phyloP scores from a whole-genome alignment of 2,888 invertebrate species.

The Phyllotreta striolata region DNA sequence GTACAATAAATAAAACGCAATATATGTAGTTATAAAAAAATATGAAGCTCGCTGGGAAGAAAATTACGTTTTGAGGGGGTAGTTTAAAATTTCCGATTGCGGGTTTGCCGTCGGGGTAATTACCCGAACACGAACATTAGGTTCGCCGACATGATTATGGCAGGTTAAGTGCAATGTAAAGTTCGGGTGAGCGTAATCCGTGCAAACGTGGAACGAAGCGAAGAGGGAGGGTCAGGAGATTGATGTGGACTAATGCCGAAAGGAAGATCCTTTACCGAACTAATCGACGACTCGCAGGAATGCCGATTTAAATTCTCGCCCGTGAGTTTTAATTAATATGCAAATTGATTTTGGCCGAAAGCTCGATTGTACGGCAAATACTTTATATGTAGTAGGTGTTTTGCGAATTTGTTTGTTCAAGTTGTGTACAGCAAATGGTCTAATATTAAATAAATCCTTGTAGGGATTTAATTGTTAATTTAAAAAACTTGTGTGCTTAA shows the following conservation, averaged over 20 bases:
- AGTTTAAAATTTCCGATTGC: conserved; percentile 16
- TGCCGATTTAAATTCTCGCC: not conserved
- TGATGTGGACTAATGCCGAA: conserved; percentile 11
- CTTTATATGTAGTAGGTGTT: not conserved
- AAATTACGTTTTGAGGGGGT: too few species aligned
- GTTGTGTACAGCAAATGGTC: too few species aligned
- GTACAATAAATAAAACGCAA: too few species aligned
- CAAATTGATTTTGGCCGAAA: not conserved
- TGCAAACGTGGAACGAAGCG: conserved; percentile 3
- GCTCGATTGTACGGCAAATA: not conserved
- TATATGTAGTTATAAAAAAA: too few species aligned
- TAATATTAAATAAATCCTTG: too few species aligned
- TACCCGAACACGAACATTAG: conserved; percentile 11
- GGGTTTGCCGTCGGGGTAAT: conserved; percentile 1
- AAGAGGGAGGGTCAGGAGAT: conserved; percentile 10
- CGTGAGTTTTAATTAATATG: not conserved
- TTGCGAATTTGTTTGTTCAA: not conserved
- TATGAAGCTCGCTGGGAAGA: too few species aligned
- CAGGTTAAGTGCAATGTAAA: conserved; percentile 15
- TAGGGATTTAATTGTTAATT: too few species aligned
- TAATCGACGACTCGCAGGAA: conserved; percentile 9
- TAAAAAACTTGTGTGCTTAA: too few species aligned
- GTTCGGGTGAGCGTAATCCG: conserved; percentile 11
- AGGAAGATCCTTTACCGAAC: not conserved
- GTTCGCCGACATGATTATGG: conserved; percentile 14